These are phyloP conservation scores for Sitophilus oryzae DNA, from an alignment of 1,140 invertebrate species.

Conservation along the genomic window DNA sequence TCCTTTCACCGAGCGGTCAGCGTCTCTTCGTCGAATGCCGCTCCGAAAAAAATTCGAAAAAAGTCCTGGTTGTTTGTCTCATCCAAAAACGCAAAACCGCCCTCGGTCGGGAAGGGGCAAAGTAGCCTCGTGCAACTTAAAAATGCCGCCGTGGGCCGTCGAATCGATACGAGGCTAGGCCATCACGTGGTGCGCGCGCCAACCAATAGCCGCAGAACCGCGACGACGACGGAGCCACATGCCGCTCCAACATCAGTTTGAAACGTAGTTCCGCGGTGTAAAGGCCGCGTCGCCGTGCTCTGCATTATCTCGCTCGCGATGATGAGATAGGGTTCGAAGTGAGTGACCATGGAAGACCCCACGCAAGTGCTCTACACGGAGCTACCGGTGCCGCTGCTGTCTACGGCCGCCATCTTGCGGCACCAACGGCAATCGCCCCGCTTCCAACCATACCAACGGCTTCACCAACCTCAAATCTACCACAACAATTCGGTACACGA, in stretches of 20 bases:
- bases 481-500: constrained; percentile 36
- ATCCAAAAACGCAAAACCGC: constrained; percentile 15
- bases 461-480: constrained; percentile 53
- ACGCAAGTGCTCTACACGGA: constrained; percentile 43
- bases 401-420: constrained; percentile 36
- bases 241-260: constrained; percentile 26
- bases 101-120: constrained; percentile 15
- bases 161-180: constrained; percentile 61
- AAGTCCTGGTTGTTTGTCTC: constrained; percentile 8
- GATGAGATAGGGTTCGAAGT: constrained; percentile 14
- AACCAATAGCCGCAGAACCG: constrained; percentile 42
- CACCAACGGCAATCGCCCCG: constrained; percentile 44
- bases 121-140: constrained; percentile 58
- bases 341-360: constrained; percentile 41
- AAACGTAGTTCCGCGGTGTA: constrained; percentile 33
- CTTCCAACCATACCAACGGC: constrained; percentile 50
- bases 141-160: constrained; percentile 68
- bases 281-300: constrained; percentile 41
- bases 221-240: constrained; percentile 1
- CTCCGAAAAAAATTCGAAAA: not conserved
- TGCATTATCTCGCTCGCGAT: constrained; percentile 27
- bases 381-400: constrained; percentile 45
- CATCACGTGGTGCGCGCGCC: constrained; percentile 52
- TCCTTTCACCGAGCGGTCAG: constrained; percentile 1
- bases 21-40: not conserved